Conservation (phyloP, 2,888 invertebrate species). For the Stenotaenia linearis region DNA sequence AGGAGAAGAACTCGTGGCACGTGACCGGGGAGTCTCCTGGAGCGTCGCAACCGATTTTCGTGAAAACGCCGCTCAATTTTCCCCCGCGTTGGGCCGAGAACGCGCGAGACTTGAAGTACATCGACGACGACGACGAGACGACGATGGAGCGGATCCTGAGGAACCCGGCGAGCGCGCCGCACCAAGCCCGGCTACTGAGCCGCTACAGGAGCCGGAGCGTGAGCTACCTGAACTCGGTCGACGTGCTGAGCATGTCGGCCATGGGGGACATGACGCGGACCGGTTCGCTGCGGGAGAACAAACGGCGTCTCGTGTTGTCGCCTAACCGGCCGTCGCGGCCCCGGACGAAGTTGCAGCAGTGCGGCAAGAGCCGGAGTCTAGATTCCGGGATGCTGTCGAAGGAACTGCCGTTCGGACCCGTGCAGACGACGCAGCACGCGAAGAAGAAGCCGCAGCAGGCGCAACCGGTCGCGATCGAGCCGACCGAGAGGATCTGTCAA, state of each 20-base stretch:
- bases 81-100: constrained; percentile 46
- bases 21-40: too few species aligned
- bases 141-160: constrained; percentile 36
- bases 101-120: constrained; percentile 51
- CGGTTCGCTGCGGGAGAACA: constrained; percentile 61
- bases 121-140: constrained; percentile 56
- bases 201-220: constrained; percentile 83
- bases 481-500: neutral
- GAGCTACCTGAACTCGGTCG: constrained; percentile 77
- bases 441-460: neutral
- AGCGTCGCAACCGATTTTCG: neutral
- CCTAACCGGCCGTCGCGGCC: constrained; percentile 29
- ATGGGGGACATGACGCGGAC: constrained; percentile 63
- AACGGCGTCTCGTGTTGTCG: constrained; percentile 35
- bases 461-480: neutral
- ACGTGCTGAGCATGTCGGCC: constrained; percentile 51
- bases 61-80: neutral
- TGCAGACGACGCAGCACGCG: neutral
- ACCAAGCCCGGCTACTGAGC: constrained; percentile 44
- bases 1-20: neutral
- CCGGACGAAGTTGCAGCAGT: constrained; percentile 53
- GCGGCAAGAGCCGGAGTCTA: constrained; percentile 74
- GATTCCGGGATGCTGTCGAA: constrained; percentile 59
- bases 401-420: neutral
- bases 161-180: constrained; percentile 4